Evolutionary conservation across 1,140 invertebrate species (phyloP), one percentile per base, ranked within the genome.

Genomic region (Cydia strobilella): DNA sequence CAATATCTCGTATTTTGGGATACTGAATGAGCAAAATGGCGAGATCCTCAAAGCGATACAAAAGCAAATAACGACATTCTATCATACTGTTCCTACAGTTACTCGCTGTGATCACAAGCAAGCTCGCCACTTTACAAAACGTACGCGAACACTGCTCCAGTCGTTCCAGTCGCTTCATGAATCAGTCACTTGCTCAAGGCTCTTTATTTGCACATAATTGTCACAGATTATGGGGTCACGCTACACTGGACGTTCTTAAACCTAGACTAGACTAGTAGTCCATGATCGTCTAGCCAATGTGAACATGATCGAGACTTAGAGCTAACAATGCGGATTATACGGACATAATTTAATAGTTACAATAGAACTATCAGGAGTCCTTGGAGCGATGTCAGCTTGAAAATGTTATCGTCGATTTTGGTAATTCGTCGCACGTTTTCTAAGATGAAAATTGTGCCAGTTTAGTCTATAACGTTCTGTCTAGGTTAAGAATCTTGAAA

Each of bases 91-190:
- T 54, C 51, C 3, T 9, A 18, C 51, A 45, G 15, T 13, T 54
- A 18, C 15, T 18, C 3, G 15, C 51, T 54, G 51, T 54, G 51
- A 18, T 13, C 15, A 54, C 51, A 54, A 20, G 51, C 51, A 20
- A 18, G 51, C 51, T 54, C 51, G 51, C 51, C 51, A 54, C 51
- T 54, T n/a, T 54, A 54, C 5, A 54, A 48, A 48, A 48, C 45
- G 45, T 48, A 54, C 7, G 15, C 7, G 51, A 54, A 18, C 51
- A 54, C 0, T 13, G 45, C 45, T 48, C 51, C 6, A 51, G 15
- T 54, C 51, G 5, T 54, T 54, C 51, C 12, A 18, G 51, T 18
- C n/a, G 15, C 51, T 54, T 54, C 42, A 45, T 45, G 42, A 15
- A 45, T 45, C 42, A 45, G n/a, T n/a, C 13, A 15, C 1, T 54